Evolutionary conservation across 2,888 invertebrate species (phyloP), one percentile per base, ranked within the genome.

Genomic region (Mimas tiliae): DNA sequence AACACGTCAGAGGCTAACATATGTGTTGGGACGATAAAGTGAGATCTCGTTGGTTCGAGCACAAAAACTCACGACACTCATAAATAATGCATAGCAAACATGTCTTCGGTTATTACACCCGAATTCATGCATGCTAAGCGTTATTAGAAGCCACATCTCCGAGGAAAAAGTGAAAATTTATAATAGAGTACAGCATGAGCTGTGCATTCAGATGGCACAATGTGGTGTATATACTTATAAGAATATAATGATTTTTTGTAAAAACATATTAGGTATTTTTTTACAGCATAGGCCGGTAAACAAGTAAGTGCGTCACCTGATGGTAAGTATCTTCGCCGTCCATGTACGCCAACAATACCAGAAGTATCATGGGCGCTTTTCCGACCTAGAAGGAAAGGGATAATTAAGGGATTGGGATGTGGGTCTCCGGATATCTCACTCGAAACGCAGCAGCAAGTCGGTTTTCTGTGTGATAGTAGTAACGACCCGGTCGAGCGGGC

Each of bases 41-140:
- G 86, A 86, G 86, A 86, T 84, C 82, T 65, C 33, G 42, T 34
- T 52, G 53, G 64, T 27, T n/a, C 27, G 64, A 53, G 53, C 27
- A 42, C 45, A 45, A 65, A 34, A 65, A 58, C 27, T 67, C 67
- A 67, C 70, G 63, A 68, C 69, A 65, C 79, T 88, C 77, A 88
- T 89, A 79, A 84, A 88, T 90, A 86, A 87, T 88, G 79, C 81
- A 87, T 80, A 70, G 74, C 72, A 72, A 78, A 81, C 80, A 74
- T 76, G 75, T 77, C 73, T 69, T 74, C 83, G 91, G 91, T 89
- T 89, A 84, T 89, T 91, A 87, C 87, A 86, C 91, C 84, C 84
- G 84, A 89, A 88, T 88, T 82, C 84, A 86, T 85, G 85, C 85
- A 85, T 88, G 82, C 77, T 75, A 77, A 84, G 72, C 69, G 63